These are phyloP conservation scores for Synergus gifuensis DNA, from an alignment of 2,888 invertebrate species.

Conservation along the genomic window DNA sequence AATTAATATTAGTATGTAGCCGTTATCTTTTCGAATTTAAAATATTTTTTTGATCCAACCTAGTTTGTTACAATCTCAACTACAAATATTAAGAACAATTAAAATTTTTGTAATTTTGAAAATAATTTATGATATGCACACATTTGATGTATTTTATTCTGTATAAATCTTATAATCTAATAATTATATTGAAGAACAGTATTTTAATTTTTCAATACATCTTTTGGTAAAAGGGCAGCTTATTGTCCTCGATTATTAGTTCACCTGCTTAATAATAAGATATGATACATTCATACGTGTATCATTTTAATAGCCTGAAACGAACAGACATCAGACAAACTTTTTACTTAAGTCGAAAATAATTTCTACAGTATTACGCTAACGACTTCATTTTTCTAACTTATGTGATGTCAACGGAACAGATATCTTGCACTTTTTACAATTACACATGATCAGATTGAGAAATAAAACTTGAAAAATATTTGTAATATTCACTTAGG, in stretches of 20 bases:
- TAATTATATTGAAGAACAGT: not conserved
- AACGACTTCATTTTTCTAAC: not conserved
- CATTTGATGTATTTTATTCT: not conserved
- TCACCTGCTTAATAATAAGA: not conserved
- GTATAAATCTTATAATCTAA: not conserved
- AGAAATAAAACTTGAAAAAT: not conserved
- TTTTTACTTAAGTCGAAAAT: not conserved
- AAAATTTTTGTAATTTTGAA: not conserved
- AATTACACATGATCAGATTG: not conserved
- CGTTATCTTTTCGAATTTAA: too few species aligned
- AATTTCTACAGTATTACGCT: too few species aligned
- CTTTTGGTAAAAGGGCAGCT: not conserved
- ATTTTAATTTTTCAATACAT: constrained; percentile 7
- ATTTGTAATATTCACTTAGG: not conserved
- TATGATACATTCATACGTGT: not conserved
- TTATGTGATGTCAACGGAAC: not conserved
- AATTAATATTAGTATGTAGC: too few species aligned
- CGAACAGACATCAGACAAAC: not conserved
- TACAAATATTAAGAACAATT: not conserved
- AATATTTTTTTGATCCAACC: too few species aligned
- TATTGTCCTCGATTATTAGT: not conserved
- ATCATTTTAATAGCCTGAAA: not conserved
- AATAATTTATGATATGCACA: not conserved
- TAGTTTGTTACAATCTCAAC: too few species aligned
- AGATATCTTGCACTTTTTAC: not conserved